These are phyloP conservation scores for Lacanobia oleracea DNA, from an alignment of 2,888 invertebrate genomes.

Conservation along the genomic window DNA sequence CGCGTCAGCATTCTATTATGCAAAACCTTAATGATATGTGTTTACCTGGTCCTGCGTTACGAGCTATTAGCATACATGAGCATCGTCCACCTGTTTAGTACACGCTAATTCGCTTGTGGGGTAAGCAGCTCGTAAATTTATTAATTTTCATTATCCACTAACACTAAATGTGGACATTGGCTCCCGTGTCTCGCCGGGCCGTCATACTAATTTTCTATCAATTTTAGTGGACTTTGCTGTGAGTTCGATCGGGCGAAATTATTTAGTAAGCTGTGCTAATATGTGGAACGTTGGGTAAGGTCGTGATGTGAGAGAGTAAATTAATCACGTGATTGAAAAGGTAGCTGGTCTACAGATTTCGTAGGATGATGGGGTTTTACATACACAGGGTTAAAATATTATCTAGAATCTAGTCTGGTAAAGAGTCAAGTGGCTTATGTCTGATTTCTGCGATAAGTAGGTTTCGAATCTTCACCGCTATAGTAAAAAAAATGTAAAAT, in stretches of 20 bases:
- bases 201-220: conserved; percentile 59
- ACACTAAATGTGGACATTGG: conserved; percentile 51
- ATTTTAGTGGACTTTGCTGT: conserved; percentile 50
- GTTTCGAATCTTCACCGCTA: too few species aligned
- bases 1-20: conserved; percentile 59
- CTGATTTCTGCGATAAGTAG: too few species aligned
- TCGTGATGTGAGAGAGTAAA: neutral
- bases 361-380: too few species aligned
- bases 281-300: neutral
- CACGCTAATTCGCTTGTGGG: conserved; percentile 67
- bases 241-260: conserved; percentile 24
- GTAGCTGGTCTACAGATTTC: too few species aligned
- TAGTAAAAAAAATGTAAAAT: too few species aligned
- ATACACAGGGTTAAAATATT: too few species aligned
- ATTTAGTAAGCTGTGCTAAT: conserved; percentile 18
- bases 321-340: too few species aligned
- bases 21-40: conserved; percentile 64
- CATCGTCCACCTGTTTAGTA: conserved; percentile 69
- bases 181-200: conserved; percentile 13
- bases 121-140: conserved; percentile 61
- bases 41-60: conserved; percentile 65
- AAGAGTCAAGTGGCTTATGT: too few species aligned
- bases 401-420: too few species aligned
- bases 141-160: conserved; percentile 60
- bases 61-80: conserved; percentile 72